Percentiles rank a stretch among this genome's conserved stretches.
Conservation (phyloP, 2,888 invertebrate genomes). For the Ennomos fuscantarius region DNA sequence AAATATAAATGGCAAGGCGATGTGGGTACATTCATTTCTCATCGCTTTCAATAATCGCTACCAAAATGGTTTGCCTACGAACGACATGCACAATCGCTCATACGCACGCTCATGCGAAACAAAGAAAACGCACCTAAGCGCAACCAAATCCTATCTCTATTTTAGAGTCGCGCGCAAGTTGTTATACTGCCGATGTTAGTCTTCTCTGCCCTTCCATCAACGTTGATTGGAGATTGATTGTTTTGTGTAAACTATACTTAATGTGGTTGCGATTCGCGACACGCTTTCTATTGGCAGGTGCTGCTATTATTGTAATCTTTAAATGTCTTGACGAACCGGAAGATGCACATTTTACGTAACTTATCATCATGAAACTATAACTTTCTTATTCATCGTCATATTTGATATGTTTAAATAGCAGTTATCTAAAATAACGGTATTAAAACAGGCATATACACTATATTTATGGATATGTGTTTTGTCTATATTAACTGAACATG, state of each 20-base stretch:
- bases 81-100: no score
- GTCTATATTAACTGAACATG: no score
- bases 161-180: not conserved
- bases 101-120: no score
- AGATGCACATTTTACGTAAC: conserved; percentile 20
- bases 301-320: conserved; percentile 17
- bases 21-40: no score
- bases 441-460: no score
- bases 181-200: conserved; percentile 21
- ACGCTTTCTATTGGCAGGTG: conserved; percentile 38
- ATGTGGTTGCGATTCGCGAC: conserved; percentile 42
- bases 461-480: no score
- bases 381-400: conserved; percentile 12
- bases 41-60: not conserved
- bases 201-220: conserved; percentile 12
- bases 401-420: conserved; percentile 6
- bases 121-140: no score
- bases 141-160: not conserved
- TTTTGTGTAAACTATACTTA: conserved; percentile 48
- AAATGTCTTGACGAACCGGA: conserved; percentile 24
- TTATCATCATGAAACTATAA: conserved; percentile 6
- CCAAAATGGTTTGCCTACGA: no score
- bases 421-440: no score
- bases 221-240: conserved; percentile 47
- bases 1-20: not conserved